Percentiles rank a stretch among this genome's conserved stretches.
phyloP scores from a whole-genome alignment of 2,113 vertebrate genomes.

The Promerops cafer region DNA sequence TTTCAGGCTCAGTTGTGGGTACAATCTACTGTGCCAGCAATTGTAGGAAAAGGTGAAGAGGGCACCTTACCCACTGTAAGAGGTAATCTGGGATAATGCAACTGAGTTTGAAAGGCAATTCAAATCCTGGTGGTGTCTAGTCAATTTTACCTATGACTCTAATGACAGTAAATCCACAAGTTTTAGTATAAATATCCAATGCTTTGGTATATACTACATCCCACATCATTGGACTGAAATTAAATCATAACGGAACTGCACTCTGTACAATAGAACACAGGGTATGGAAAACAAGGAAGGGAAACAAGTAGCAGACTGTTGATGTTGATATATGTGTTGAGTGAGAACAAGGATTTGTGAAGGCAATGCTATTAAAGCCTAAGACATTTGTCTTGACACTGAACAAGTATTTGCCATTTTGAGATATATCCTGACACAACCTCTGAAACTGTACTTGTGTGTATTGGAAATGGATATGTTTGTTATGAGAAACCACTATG shows the following conservation, averaged over 20 bases:
- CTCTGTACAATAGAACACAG: not conserved
- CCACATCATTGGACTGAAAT: not conserved
- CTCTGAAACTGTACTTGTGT: not conserved
- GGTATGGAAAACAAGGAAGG: not conserved
- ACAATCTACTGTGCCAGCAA: not conserved
- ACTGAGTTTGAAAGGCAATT: not conserved
- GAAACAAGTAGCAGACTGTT: not conserved
- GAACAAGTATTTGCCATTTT: not conserved
- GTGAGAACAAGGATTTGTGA: not conserved
- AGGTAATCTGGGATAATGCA: not conserved
- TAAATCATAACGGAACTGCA: not conserved
- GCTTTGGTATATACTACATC: not conserved
- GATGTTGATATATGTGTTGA: not conserved
- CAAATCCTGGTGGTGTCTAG: not conserved
- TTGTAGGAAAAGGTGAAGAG: not conserved
- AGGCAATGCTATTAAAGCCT: not conserved
- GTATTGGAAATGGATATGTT: not conserved
- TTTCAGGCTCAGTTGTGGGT: not conserved
- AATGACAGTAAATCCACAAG: not conserved
- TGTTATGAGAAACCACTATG: not conserved
- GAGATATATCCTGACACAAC: not conserved
- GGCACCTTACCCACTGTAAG: not conserved
- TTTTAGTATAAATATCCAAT: not conserved
- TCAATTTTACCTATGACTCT: not conserved
- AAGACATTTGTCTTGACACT: not conserved